Percentiles rank a stretch among this genome's conserved stretches.
Evolutionary conservation across 2,797 vertebrate genomes (phyloP).

Genomic region (Chloroceryle inda): DNA sequence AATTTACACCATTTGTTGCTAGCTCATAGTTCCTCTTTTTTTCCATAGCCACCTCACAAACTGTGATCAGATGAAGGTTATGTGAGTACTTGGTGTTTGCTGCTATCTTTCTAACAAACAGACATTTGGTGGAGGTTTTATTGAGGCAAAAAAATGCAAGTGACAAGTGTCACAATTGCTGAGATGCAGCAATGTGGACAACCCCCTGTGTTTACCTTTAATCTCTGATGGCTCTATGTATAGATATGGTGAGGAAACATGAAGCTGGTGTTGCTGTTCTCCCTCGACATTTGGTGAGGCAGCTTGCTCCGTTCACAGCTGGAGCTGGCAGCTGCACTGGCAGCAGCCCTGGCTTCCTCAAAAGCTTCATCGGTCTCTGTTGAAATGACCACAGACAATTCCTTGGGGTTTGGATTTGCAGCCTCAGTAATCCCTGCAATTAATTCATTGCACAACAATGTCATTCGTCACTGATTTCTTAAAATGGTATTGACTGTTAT

Average conservation of each 20-base stretch:
- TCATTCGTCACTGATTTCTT: neutral
- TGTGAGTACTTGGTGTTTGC: neutral
- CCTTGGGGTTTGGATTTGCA: neutral
- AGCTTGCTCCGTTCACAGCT: neutral
- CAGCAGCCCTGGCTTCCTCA: neutral
- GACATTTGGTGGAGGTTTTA: neutral
- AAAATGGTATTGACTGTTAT: neutral
- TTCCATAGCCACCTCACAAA: neutral
- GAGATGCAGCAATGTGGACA: neutral
- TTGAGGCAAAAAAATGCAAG: fast-evolving
- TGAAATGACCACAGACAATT: neutral
- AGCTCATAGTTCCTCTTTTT: neutral
- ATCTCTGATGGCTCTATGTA: neutral
- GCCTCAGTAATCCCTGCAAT: neutral
- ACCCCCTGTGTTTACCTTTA: neutral
- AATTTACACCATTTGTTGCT: neutral
- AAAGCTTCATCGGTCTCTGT: neutral
- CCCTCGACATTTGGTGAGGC: neutral
- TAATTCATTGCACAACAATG: neutral
- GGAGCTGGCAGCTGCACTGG: neutral
- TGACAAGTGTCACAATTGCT: neutral
- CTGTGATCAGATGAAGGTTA: neutral
- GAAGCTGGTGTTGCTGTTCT: neutral
- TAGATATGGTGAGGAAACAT: neutral
- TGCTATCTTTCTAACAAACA: neutral